These are phyloP conservation scores for Brachyrhaphis roseni DNA, from an alignment of 2,797 vertebrate species.

Conservation along the genomic window DNA sequence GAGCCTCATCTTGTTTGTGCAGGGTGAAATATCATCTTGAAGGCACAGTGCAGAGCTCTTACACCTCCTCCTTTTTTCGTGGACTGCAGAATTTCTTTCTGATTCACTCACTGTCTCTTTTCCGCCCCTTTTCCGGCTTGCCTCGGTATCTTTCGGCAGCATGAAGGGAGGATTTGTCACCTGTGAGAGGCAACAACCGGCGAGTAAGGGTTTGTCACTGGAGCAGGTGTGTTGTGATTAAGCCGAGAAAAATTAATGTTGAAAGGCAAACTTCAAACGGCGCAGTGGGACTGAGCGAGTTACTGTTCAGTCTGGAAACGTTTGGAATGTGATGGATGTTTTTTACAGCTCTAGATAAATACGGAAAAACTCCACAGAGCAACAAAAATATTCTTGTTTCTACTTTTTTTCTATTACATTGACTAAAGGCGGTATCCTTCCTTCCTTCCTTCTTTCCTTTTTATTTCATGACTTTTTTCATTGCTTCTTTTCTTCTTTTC, in stretches of 20 bases:
- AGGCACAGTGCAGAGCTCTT: conserved; percentile 49
- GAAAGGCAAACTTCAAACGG: conserved; percentile 15
- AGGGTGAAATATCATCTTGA: conserved; percentile 75
- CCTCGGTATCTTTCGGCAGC: conserved; percentile 14
- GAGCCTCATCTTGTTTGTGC: conserved; percentile 75
- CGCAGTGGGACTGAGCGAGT: neutral
- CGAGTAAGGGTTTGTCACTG: conserved; percentile 48
- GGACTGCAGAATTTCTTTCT: conserved; percentile 50
- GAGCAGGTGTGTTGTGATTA: conserved; percentile 39
- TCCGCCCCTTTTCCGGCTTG: conserved; percentile 14
- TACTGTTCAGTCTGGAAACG: neutral
- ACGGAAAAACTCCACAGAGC: neutral
- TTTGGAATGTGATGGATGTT: neutral
- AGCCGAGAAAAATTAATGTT: conserved; percentile 26
- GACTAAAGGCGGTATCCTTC: neutral
- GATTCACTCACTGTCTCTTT: conserved; percentile 30
- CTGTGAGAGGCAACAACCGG: conserved; percentile 34
- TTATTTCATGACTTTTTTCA: no score
- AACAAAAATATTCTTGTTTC: neutral
- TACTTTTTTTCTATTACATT: neutral
- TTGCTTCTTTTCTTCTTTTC: no score
- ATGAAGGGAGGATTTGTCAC: conserved; percentile 41
- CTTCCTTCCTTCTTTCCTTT: neutral
- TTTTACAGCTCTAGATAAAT: neutral
- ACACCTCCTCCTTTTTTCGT: conserved; percentile 56